phyloP scores from a whole-genome alignment of 1,140 invertebrate genomes.

The Stegodyphus dumicola region DNA sequence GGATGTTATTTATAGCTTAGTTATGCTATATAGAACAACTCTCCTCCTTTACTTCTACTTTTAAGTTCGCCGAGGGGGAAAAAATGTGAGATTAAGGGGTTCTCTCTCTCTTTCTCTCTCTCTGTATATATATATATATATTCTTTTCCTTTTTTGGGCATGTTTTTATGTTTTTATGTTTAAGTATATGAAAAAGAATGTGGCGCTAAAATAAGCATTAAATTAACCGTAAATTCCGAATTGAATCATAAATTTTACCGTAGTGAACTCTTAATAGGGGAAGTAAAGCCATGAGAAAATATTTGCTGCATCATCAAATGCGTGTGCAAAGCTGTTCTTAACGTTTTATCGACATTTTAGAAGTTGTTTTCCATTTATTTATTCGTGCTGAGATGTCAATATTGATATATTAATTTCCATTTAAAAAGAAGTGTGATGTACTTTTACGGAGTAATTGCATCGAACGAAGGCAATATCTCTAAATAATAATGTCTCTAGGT shows the following conservation, averaged over 20 bases:
- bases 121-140: too few relatives aligned
- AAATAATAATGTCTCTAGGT: too few relatives aligned
- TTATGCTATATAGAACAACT: constrained; percentile 36
- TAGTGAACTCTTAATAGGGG: too few relatives aligned
- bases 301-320: too few relatives aligned
- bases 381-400: constrained; percentile 1
- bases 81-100: constrained; percentile 24
- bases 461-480: too few relatives aligned
- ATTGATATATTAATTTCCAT: constrained; percentile 32
- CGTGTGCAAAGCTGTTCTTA: too few relatives aligned
- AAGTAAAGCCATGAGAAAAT: too few relatives aligned
- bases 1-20: constrained; percentile 50
- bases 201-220: constrained; percentile 54
- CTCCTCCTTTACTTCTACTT: constrained; percentile 15
- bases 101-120: not conserved
- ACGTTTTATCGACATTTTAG: too few relatives aligned
- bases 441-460: too few relatives aligned
- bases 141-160: too few relatives aligned
- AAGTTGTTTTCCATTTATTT: too few relatives aligned
- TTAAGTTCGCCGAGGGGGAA: constrained; percentile 27
- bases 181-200: constrained; percentile 48
- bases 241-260: constrained; percentile 24
- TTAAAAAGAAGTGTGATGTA: not conserved
- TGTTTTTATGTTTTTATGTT: not conserved
- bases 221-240: constrained; percentile 54